Base-by-base conservation (phyloP, 2,113 vertebrate genomes). In the Globicephala melas region DNA sequence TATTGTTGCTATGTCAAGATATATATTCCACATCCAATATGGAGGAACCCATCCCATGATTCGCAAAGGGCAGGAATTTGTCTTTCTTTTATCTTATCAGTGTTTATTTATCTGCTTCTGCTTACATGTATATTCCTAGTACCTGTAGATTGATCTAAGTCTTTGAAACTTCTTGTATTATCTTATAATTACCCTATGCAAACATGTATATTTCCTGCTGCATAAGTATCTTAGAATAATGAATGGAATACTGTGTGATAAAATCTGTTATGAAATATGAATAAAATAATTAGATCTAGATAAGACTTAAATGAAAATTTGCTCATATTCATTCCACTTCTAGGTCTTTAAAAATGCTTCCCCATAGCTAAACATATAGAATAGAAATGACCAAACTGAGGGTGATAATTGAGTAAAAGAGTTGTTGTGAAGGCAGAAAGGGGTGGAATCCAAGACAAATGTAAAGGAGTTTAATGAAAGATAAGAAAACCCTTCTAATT, bases 261-360 rank as follows among this genome's bases (percentile, higher is more conserved):
- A 94, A 92, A 95, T 79, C 18, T 91, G 58, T 74, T 93, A 88
- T 89, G 58, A 95, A 97, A 85, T 88, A 36, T 55, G 55, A 90
- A n/a, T 83, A 38, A 86, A 86, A 62, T 71, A 92, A 97, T 82
- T 86, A 68, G 62, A 33, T 89, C 38, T 86, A 86, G 60, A 80
- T 86, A 73, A 89, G 28, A 86, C 14, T 14, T 83, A 88, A 55
- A 47, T 41, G 50, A 55, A 88, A 89, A 85, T 11, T 85, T 71
- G 50, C 3, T 91, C 44, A 85, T 74, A 58, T 80, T 71, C 10
- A 44, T 88, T 88, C 21, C 18, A 31, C 25, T 71, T 74, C 63
- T 63, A 33, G 36, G 9, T 90, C 53, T 10, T 68, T 68, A 62
- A 79, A 85, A 65, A 71, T 55, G 47, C n/a, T 41, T 82, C 60